A percentile compares a stretch with the other conserved stretches of the same genome.
phyloP scores from a whole-genome alignment of 2,113 vertebrate genomes.

The Hippocampus comes region DNA sequence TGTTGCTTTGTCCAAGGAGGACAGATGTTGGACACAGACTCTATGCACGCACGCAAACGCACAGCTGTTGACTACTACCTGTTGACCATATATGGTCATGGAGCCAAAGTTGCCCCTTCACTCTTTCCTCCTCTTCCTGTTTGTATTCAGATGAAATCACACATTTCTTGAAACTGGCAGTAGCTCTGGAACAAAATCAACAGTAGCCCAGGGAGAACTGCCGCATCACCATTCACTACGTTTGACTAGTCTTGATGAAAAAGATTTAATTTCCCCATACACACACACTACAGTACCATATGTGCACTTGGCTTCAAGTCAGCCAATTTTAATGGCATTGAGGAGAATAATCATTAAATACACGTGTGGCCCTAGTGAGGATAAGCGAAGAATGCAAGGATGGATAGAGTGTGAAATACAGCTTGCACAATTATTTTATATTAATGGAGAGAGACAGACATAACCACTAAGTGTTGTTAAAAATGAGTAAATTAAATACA shows the following conservation, averaged over 20 bases:
- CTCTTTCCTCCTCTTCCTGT: conserved; percentile 16
- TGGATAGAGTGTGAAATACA: background rate
- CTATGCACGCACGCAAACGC: conserved; percentile 27
- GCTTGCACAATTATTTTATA: background rate
- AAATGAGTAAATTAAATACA: background rate
- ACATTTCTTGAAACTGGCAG: background rate
- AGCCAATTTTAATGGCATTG: background rate
- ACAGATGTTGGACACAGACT: conserved; percentile 62
- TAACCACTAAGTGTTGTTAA: background rate
- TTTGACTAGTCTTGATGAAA: background rate
- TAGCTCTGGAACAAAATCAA: background rate
- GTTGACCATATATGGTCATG: conserved; percentile 66
- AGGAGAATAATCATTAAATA: background rate
- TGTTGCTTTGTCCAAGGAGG: conserved; percentile 47
- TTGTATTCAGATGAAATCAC: conserved; percentile 3
- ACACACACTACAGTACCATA: background rate
- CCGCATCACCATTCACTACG: background rate
- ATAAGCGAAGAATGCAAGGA: too few relatives aligned
- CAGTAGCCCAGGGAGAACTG: background rate
- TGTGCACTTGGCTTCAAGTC: background rate
- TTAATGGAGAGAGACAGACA: background rate
- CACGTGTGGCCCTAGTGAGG: too few relatives aligned
- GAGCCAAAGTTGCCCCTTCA: conserved; percentile 23
- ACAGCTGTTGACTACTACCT: conserved; percentile 61
- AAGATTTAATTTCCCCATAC: background rate